These are phyloP conservation scores for Leptogaster cylindrica DNA, from an alignment of 2,888 invertebrate genomes.

Conservation along the genomic window DNA sequence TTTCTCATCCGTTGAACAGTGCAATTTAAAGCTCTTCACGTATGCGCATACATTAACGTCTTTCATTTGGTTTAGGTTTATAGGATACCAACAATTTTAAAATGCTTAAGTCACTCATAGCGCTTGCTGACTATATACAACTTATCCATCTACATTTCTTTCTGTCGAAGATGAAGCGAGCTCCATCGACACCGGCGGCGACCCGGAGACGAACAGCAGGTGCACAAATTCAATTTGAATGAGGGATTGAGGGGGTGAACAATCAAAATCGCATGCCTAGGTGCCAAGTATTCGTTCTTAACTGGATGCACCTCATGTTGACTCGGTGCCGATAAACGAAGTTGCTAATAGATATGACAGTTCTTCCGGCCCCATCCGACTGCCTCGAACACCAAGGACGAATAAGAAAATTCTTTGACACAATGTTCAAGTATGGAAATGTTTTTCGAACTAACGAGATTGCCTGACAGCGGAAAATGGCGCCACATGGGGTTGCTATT, in stretches of 20 bases:
- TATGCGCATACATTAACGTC: slow-evolving; percentile 32
- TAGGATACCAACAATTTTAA: not conserved
- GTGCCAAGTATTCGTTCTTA: not conserved
- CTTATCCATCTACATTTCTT: too few relatives aligned
- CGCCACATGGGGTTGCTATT: not conserved
- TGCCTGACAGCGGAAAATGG: not conserved
- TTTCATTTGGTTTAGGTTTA: not conserved
- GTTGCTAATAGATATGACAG: slow-evolving; percentile 1
- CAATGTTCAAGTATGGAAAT: not conserved
- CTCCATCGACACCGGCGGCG: too few relatives aligned
- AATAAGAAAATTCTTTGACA: not conserved
- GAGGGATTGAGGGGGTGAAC: not conserved
- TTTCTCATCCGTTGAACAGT: not conserved
- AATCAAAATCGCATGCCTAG: not conserved
- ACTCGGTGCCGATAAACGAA: slow-evolving; percentile 9
- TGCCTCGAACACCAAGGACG: too few relatives aligned
- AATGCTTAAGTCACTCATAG: slow-evolving; percentile 2
- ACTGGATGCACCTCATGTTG: not conserved
- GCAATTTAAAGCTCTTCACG: slow-evolving; percentile 7
- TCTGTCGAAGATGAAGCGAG: too few relatives aligned
- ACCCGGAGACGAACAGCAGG: too few relatives aligned
- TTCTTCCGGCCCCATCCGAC: too few relatives aligned
- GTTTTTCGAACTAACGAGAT: not conserved
- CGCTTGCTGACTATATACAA: too few relatives aligned
- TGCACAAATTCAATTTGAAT: not conserved